Base-by-base conservation (phyloP, 2,113 vertebrate species). In the Mastomys natalensis region DNA sequence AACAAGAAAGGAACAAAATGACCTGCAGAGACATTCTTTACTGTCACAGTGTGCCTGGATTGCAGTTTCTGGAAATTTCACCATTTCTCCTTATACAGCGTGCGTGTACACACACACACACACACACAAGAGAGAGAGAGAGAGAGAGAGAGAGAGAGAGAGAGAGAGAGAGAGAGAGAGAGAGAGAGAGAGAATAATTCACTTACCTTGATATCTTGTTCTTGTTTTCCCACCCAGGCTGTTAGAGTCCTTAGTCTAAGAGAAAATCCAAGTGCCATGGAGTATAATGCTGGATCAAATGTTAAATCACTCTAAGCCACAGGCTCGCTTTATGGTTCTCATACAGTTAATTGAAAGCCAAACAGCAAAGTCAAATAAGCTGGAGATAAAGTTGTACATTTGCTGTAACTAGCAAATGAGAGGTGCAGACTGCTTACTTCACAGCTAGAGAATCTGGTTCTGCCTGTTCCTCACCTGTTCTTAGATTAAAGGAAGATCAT, bases 381-480 rank as follows among this genome's bases (percentile, higher is more conserved):
- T 11, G 45, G 58, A 97, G 97, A 98, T 97, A 96, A 97, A 98
- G 88, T 97, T 94, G 90, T 96, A 90, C 94, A 89, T 96, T 94
- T 92, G 92, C 96, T 95, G 93, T 95, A 94, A 92, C 78, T 96
- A 89, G 97, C 85, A 92, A 87, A 95, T 43, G 66, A 96, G 96
- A 92, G 97, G 94, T 88, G 95, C 95, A 95, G 96, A 98, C 97
- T 82, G 97, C 97, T 98, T 98, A 82, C 98, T 98, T 98, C 94
- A 96, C 97, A 8, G 97, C 90, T 97, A 98, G 98, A 98, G 98
- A 99, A 99, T 99, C 98, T 98, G 97, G 98, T 98, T 98, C 93
- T 98, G 98, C 99, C 98, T 98, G 99, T 99, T 98, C 92, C 84
- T 98, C 96, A 96, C 97, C 96, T 98, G 97, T 98, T 99, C 99